Conservation (phyloP, 2,888 invertebrate genomes). For the Pyrrhosoma nymphula region DNA sequence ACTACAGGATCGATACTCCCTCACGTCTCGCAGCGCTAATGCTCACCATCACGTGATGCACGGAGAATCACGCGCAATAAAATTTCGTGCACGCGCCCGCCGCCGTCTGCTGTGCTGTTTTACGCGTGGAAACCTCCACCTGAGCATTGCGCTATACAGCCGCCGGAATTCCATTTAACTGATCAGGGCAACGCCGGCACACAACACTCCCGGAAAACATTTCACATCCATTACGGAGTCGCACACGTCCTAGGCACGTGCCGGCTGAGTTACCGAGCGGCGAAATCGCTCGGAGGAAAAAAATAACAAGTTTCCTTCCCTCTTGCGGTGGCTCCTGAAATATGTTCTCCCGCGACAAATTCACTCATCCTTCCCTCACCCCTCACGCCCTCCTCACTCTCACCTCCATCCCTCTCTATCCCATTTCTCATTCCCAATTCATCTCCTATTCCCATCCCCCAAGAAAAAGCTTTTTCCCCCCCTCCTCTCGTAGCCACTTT, state of each 20-base stretch:
- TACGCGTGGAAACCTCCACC: too few relatives aligned
- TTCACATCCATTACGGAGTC: neutral
- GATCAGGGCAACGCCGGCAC: neutral
- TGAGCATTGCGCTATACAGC: too few relatives aligned
- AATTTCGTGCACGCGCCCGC: too few relatives aligned
- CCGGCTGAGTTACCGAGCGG: neutral
- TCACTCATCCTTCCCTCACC: neutral
- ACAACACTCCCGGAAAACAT: neutral
- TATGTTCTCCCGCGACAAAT: neutral
- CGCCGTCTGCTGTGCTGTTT: too few relatives aligned
- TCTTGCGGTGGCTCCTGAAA: neutral
- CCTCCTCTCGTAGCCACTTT: neutral
- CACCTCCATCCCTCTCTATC: neutral
- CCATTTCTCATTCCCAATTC: neutral
- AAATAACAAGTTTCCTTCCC: neutral
- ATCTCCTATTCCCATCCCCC: neutral
- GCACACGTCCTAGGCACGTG: neutral
- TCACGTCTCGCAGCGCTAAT: too few relatives aligned
- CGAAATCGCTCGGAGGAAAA: neutral
- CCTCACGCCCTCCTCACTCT: too few relatives aligned
- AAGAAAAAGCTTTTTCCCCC: neutral
- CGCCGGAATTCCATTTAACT: neutral
- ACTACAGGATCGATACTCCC: too few relatives aligned
- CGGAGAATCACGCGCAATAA: too few relatives aligned
- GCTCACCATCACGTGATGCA: too few relatives aligned